Evolutionary conservation across 2,797 vertebrate genomes (phyloP), one percentile per base, ranked within the genome.

Genomic region (Pantherophis alleghaniensis): DNA sequence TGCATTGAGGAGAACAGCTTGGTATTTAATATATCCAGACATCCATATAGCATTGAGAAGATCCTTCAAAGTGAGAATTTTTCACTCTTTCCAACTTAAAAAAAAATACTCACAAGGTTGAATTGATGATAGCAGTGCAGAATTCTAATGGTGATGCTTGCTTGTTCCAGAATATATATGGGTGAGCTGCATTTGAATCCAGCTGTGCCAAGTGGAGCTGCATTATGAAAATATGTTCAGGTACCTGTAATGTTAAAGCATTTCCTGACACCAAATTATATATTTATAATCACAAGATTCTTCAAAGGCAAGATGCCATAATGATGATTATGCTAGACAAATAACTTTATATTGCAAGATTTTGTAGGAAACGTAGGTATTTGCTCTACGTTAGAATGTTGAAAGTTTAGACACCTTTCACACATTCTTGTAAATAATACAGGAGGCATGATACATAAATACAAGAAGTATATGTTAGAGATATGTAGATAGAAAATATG

Each of bases 101-200:
- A 59, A 57, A 59, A 95, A 95, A 93, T 5, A 51, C 88, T 91
- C 90, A 9, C 83, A 94, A 96, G 13, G n/a, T 2, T 61, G 3
- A 20, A 89, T 3, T 79, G 59, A 89, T 89, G 61, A 24, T 24
- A 86, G 4, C 18, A 83, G 5, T 16, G 18, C 60, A 37, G 26
- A 61, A 89, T 88, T 83, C 56, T 28, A 13, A 53, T 91, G 10
- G 13, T 42, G 26, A n/a, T 87, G 86, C 16, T 56, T 59, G 87
- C 51, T 88, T 87, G 56, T 88, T 47, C 53, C 12, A 56, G 61
- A 51, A 90, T 32, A 24, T 74, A 26, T 51, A 55, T 60, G 87
- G 28, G 16, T 26, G 12, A 53, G n/a, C 24, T 60, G 14, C 59
- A 7, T 86, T 51, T 91, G 56, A 61, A 26, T n/a, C 26, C 51